phyloP scores from a whole-genome alignment of 2,888 invertebrate genomes.

The Trichopoda pennipes region DNA sequence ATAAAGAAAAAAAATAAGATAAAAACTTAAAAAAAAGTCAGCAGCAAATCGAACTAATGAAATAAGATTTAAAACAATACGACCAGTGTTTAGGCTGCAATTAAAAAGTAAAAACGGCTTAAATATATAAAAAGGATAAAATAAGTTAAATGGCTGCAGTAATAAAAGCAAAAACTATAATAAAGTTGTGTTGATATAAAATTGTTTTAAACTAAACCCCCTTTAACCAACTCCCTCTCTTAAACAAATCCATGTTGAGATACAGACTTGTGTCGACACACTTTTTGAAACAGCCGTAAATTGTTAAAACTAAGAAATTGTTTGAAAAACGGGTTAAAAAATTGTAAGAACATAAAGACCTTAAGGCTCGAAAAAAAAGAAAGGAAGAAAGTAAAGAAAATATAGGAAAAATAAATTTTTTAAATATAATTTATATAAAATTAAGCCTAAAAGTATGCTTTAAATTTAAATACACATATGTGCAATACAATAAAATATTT shows the following conservation, averaged over 20 bases:
- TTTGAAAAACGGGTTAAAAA: constrained; percentile 54
- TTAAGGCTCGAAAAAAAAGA: constrained; percentile 62
- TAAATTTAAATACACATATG: constrained; percentile 5
- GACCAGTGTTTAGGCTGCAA: not conserved
- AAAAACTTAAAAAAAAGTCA: not conserved
- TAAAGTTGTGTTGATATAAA: constrained; percentile 51
- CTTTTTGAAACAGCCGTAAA: constrained; percentile 95
- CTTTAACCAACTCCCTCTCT: constrained; percentile 38
- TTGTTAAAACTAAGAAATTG: constrained; percentile 75
- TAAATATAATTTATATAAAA: constrained; percentile 7
- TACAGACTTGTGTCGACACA: constrained; percentile 95
- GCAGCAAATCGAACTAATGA: not conserved
- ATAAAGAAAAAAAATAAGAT: not conserved
- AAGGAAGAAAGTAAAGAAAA: constrained; percentile 26
- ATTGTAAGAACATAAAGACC: constrained; percentile 49
- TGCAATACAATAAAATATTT: constrained; percentile 27
- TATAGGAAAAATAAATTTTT: not conserved
- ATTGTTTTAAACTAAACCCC: constrained; percentile 67
- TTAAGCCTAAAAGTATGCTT: constrained; percentile 56
- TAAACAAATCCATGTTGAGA: constrained; percentile 88
- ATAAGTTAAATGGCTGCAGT: constrained; percentile 61
- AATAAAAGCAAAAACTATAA: constrained; percentile 52
- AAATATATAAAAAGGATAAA: constrained; percentile 8
- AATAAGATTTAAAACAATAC: not conserved
- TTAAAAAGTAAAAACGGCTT: not conserved